Conservation (phyloP, 2,888 invertebrate species). For the Zeuzera pyrina region DNA sequence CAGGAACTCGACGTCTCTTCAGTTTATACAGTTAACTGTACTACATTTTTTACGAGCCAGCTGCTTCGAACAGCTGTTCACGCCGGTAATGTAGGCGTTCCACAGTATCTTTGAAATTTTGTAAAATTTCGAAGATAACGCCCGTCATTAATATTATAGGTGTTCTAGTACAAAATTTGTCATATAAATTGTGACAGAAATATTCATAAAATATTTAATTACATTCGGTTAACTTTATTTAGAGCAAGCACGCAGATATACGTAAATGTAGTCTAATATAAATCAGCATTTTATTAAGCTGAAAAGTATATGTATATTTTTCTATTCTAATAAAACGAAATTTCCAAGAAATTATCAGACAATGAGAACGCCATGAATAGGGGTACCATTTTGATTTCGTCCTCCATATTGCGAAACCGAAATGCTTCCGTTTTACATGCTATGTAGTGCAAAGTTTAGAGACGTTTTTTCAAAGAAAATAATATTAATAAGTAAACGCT, state of each 20-base stretch:
- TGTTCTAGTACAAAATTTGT: too few relatives aligned
- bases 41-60: constrained; percentile 64
- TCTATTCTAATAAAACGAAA: too few relatives aligned
- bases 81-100: constrained; percentile 34
- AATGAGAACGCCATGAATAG: constrained; percentile 39
- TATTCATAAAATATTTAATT: too few relatives aligned
- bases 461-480: not conserved
- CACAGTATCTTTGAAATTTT: constrained; percentile 8
- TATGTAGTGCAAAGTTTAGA: constrained; percentile 1
- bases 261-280: too few relatives aligned
- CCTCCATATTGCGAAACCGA: constrained; percentile 69
- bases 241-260: too few relatives aligned
- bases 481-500: not conserved
- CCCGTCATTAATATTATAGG: too few relatives aligned
- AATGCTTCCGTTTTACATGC: constrained; percentile 52
- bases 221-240: too few relatives aligned
- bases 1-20: constrained; percentile 32
- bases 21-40: constrained; percentile 56
- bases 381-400: constrained; percentile 72
- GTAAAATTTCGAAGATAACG: too few relatives aligned
- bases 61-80: constrained; percentile 68
- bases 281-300: too few relatives aligned
- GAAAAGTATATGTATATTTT: too few relatives aligned
- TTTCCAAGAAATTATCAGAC: constrained; percentile 18
- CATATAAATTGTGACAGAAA: too few relatives aligned